A percentile compares a stretch with the other conserved stretches of the same genome.
Evolutionary conservation across 2,888 invertebrate species (phyloP).

Genomic region (Eupeodes luniger): DNA sequence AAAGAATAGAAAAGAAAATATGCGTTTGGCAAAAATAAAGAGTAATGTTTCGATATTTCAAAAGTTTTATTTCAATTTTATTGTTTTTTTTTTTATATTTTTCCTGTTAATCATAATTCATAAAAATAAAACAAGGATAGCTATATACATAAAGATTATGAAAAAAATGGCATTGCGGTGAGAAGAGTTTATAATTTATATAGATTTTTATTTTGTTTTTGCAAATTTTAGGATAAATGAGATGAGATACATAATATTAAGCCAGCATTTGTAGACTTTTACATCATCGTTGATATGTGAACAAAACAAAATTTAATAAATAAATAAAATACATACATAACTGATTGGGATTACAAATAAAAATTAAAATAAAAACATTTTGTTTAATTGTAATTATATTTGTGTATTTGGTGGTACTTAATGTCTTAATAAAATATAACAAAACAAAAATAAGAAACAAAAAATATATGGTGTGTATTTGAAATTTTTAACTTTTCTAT

Average conservation of each 20-base stretch:
- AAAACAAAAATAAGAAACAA: slow-evolving; percentile 46
- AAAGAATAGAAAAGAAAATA: slow-evolving; percentile 40
- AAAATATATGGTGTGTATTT: not conserved
- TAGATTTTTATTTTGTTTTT: not conserved
- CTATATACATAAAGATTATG: slow-evolving; percentile 52
- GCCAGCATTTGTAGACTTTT: slow-evolving; percentile 68
- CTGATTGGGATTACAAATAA: slow-evolving; percentile 59
- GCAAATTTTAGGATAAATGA: slow-evolving; percentile 3
- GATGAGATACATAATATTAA: slow-evolving; percentile 24
- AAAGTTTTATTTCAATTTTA: slow-evolving; percentile 30
- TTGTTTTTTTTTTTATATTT: slow-evolving; percentile 24
- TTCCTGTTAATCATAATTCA: slow-evolving; percentile 33
- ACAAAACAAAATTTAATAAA: slow-evolving; percentile 42
- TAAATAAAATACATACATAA: slow-evolving; percentile 63
- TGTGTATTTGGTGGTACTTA: slow-evolving; percentile 79
- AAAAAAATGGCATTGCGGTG: slow-evolving; percentile 68
- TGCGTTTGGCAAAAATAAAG: slow-evolving; percentile 52
- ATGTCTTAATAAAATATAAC: slow-evolving; percentile 75
- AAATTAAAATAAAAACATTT: slow-evolving; percentile 46
- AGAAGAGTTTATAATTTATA: slow-evolving; percentile 5
- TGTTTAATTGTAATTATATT: slow-evolving; percentile 76
- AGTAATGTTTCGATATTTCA: slow-evolving; percentile 51
- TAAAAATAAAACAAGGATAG: not conserved
- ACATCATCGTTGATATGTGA: slow-evolving; percentile 60
- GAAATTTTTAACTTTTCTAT: no score